These are phyloP conservation scores for Theristicus caerulescens DNA, from an alignment of 2,113 vertebrate species.

Conservation along the genomic window DNA sequence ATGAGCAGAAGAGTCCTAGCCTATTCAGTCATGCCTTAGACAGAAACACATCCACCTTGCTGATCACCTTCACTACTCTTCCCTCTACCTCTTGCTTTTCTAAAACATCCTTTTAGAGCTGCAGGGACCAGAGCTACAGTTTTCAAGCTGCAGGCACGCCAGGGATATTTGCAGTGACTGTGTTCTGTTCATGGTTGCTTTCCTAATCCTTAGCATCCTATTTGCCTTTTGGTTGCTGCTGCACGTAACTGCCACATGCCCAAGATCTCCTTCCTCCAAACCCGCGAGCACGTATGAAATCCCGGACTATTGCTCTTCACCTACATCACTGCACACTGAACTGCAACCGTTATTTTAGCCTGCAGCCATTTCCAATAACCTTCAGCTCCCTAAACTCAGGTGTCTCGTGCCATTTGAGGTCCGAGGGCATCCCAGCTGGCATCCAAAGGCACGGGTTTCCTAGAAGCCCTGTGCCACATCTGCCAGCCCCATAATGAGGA, in stretches of 20 bases:
- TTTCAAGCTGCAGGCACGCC: neutral
- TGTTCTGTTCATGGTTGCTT: neutral
- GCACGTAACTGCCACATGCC: neutral
- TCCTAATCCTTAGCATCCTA: neutral
- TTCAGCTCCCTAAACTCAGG: neutral
- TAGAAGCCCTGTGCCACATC: neutral
- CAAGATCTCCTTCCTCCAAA: neutral
- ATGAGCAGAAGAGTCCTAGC: neutral
- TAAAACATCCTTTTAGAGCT: neutral
- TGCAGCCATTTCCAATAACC: neutral
- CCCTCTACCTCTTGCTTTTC: neutral
- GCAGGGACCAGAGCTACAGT: neutral
- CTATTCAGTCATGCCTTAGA: neutral
- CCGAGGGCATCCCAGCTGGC: neutral
- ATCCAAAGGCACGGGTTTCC: neutral
- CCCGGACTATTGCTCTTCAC: neutral
- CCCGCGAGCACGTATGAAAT: accelerated
- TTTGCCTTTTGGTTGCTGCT: neutral
- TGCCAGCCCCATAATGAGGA: neutral
- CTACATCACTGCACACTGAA: neutral
- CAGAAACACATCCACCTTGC: neutral
- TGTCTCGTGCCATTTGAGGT: neutral
- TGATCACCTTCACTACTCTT: neutral
- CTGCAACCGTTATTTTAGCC: neutral
- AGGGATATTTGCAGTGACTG: neutral